A percentile compares a stretch with the other conserved stretches of the same genome.
These are phyloP conservation scores for Danio tinwini DNA, from an alignment of 2,797 vertebrate species.

Conservation along the genomic window DNA sequence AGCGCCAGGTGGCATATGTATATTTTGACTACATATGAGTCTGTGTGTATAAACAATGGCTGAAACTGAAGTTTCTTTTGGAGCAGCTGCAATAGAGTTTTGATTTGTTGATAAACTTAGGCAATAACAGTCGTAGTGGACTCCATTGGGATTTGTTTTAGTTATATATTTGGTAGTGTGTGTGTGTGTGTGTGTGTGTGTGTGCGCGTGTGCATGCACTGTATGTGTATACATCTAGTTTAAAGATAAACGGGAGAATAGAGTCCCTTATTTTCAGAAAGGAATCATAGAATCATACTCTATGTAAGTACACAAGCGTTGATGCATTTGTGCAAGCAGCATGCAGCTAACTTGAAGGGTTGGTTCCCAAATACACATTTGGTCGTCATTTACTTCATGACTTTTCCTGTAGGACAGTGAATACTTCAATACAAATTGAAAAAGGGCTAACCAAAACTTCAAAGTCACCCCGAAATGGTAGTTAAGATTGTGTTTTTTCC, in stretches of 20 bases:
- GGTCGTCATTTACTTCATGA: background rate
- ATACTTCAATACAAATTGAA: no score
- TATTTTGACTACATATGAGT: slow-evolving; percentile 60
- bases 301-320: background rate
- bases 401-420: no score
- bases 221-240: slow-evolving; percentile 30
- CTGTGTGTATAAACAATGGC: slow-evolving; percentile 63
- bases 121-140: slow-evolving; percentile 66
- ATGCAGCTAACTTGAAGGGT: background rate
- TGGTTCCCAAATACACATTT: background rate
- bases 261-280: slow-evolving; percentile 9
- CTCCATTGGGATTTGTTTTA: slow-evolving; percentile 34
- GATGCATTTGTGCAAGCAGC: background rate
- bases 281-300: slow-evolving; percentile 7
- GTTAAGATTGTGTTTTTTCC: no score
- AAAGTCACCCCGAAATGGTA: no score
- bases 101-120: slow-evolving; percentile 68
- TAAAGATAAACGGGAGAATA: slow-evolving; percentile 26
- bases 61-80: slow-evolving; percentile 63
- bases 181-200: background rate
- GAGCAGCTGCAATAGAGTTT: slow-evolving; percentile 66
- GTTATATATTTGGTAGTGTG: slow-evolving; percentile 39
- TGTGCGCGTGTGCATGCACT: background rate
- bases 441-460: no score
- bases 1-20: slow-evolving; percentile 48